Conservation (phyloP, 2,113 vertebrate genomes). For the Synchiropus splendidus region DNA sequence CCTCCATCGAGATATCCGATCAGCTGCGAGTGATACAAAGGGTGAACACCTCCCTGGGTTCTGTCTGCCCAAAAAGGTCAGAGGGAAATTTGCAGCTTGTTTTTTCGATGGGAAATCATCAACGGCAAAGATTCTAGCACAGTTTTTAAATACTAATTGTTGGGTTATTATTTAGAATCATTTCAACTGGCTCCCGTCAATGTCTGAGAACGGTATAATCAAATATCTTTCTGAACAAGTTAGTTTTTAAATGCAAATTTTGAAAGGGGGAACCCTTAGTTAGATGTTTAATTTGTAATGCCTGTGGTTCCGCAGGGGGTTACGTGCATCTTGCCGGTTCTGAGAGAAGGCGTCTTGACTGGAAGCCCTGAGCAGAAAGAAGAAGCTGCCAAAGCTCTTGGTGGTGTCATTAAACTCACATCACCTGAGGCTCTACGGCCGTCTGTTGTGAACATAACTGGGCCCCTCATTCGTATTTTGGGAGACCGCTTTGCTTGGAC, state of each 20-base stretch:
- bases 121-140: too few relatives aligned
- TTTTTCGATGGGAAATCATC: too few relatives aligned
- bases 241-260: too few relatives aligned
- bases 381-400: constrained; percentile 89
- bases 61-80: constrained; percentile 96
- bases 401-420: constrained; percentile 87
- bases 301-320: constrained; percentile 73
- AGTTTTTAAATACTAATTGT: too few relatives aligned
- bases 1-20: constrained; percentile 85
- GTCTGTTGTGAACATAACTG: constrained; percentile 93
- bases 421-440: constrained; percentile 90
- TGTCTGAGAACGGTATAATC: too few relatives aligned
- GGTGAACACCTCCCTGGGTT: constrained; percentile 90
- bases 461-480: constrained; percentile 92
- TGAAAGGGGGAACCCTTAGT: too few relatives aligned
- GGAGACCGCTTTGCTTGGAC: constrained; percentile 92
- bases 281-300: neutral
- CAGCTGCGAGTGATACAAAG: constrained; percentile 79
- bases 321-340: constrained; percentile 88
- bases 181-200: too few relatives aligned
- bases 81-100: neutral
- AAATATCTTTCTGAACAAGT: too few relatives aligned
- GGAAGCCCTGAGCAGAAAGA: constrained; percentile 96
- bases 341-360: constrained; percentile 90
- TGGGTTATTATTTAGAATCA: too few relatives aligned